These are phyloP conservation scores for Phytoseiulus persimilis DNA, from an alignment of 2,888 invertebrate genomes.

Conservation along the genomic window DNA sequence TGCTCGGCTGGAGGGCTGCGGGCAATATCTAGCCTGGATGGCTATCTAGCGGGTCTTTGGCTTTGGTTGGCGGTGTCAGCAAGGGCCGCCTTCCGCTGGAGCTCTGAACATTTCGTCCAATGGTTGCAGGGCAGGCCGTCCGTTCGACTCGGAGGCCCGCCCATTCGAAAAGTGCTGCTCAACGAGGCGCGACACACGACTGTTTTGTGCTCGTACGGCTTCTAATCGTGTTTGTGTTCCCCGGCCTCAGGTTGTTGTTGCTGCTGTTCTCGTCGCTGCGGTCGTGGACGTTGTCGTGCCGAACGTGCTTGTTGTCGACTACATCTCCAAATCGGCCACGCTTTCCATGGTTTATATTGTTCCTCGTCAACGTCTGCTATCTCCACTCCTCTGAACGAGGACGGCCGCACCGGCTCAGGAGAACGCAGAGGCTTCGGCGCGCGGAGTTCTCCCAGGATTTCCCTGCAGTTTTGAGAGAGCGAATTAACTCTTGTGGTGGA, in stretches of 20 bases:
- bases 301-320: not conserved
- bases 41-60: not conserved
- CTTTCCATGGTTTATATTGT: not conserved
- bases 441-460: not conserved
- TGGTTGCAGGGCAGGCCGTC: not conserved
- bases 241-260: not conserved
- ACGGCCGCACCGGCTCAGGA: not conserved
- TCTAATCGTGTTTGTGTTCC: not conserved
- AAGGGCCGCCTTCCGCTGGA: not conserved
- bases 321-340: too few relatives aligned
- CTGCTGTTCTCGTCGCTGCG: not conserved
- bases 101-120: not conserved
- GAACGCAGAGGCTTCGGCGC: not conserved
- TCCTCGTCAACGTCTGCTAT: not conserved
- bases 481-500: not conserved
- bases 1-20: not conserved
- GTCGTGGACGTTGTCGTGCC: not conserved
- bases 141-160: not conserved
- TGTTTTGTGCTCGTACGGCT: conserved; percentile 17
- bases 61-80: not conserved
- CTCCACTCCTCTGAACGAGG: not conserved
- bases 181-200: conserved; percentile 34
- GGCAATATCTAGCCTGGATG: not conserved
- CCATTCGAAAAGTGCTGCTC: conserved; percentile 7
- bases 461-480: not conserved